Base-by-base conservation (phyloP, 2,113 vertebrate genomes). In the Anguilla japonica region DNA sequence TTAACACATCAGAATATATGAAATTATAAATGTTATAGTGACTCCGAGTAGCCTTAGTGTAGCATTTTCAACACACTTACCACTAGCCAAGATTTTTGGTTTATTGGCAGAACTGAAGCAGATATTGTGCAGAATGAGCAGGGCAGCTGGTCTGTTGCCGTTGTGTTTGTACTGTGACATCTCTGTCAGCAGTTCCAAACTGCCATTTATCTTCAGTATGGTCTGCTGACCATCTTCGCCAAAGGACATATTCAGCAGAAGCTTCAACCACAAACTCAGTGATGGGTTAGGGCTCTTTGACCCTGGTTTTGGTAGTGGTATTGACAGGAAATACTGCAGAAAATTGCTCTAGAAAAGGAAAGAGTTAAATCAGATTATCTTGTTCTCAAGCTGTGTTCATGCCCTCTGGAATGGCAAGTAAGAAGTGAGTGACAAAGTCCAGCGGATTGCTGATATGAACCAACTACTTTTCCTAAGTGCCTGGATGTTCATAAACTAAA, bases 191-290 rank as follows among this genome's bases (percentile, higher is more conserved):
- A 97, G 91, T 82, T 99, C 98, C 93, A 99, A 91, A 80, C 93
- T 94, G 0, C 97, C 98, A 0, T 95, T 95, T 43, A 97, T 93
- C 91, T 96, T 96, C 88, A 99, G 93, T 84, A 99, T 92, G 92
- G 97, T 97, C 83, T 98, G 97, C 85, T 98, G 98, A 83, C 98
- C 98, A 2, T 99, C 98, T 89, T 97, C 98, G 3, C 92, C 93
- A 20, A 94, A 94, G 0, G 98, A 98, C 46, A 99, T 84, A 84
- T 94, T 98, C 89, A 98, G 93, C 5, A 99, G 93, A 40, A 99
- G 92, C 90, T 95, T 97, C 85, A 99, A 93, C 98, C 98, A 99
- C 88, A 96, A 95, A 41, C 89, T 53, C 57, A 95, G 89, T 39
- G 91, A 53, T 0, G 83, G 83, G 81, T 94, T 89, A 9, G 94